These are phyloP conservation scores for Pedetes capensis DNA, from an alignment of 2,113 vertebrate genomes.

Conservation along the genomic window DNA sequence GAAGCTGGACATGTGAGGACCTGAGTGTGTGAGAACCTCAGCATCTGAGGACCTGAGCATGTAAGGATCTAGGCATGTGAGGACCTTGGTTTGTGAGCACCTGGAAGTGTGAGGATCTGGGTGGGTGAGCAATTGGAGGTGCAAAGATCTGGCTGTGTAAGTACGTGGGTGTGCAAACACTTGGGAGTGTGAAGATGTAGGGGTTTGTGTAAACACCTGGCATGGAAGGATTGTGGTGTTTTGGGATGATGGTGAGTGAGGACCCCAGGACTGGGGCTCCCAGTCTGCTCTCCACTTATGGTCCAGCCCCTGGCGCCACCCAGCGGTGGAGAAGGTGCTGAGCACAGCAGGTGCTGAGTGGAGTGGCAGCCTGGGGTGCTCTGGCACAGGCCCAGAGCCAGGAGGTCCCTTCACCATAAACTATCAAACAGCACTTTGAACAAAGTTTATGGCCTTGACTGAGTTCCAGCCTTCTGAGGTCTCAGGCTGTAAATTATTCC, in stretches of 20 bases:
- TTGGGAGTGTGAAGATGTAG: too few species aligned
- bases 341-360: neutral
- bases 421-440: neutral
- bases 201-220: too few species aligned
- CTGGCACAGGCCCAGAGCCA: neutral
- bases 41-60: neutral
- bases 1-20: neutral
- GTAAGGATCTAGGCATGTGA: neutral
- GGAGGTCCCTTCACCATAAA: conserved; percentile 23
- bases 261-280: neutral
- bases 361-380: neutral
- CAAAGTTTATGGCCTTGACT: conserved; percentile 47
- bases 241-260: neutral
- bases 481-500: conserved; percentile 39
- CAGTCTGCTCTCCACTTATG: neutral
- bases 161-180: neutral
- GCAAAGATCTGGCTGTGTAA: neutral
- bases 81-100: neutral
- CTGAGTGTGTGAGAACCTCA: neutral
- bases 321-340: too few species aligned
- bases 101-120: too few species aligned
- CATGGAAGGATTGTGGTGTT: too few species aligned
- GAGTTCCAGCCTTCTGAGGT: conserved; percentile 1
- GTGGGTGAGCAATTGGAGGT: too few species aligned
- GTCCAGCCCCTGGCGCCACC: neutral